Percentiles rank a stretch among this genome's conserved stretches.
phyloP scores from a whole-genome alignment of 2,888 invertebrate genomes.

The Diaphora mendica region DNA sequence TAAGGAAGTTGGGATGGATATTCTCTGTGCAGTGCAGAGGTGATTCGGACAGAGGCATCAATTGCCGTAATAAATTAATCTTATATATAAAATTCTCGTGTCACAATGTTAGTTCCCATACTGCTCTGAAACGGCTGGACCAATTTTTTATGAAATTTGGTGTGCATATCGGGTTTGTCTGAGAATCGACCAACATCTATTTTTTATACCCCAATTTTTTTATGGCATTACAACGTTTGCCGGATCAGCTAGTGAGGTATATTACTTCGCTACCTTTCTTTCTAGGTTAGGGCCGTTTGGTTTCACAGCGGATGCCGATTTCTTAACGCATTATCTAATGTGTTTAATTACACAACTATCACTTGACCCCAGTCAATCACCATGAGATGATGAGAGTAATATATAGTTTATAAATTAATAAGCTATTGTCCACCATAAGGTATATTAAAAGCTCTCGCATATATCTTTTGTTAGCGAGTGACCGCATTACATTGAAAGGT shows the following conservation, averaged over 20 bases:
- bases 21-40: not conserved
- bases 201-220: no score
- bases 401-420: not conserved
- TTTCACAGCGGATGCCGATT: not conserved
- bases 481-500: not conserved
- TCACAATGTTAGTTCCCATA: no score
- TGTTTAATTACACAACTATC: conserved; percentile 7
- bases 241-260: not conserved
- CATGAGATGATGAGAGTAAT: conserved; percentile 1
- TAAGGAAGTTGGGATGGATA: not conserved
- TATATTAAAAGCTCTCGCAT: conserved; percentile 8
- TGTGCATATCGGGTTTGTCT: no score
- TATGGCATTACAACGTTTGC: no score
- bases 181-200: no score
- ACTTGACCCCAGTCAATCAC: not conserved
- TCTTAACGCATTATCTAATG: not conserved
- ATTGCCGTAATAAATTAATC: no score
- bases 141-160: no score
- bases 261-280: not conserved
- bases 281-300: not conserved
- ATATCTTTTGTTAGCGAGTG: conserved; percentile 10
- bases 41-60: not conserved
- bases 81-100: no score
- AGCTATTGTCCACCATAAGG: conserved; percentile 5
- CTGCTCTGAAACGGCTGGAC: no score